Conservation (phyloP, 2,113 vertebrate species). For the Cyprinus carpio region DNA sequence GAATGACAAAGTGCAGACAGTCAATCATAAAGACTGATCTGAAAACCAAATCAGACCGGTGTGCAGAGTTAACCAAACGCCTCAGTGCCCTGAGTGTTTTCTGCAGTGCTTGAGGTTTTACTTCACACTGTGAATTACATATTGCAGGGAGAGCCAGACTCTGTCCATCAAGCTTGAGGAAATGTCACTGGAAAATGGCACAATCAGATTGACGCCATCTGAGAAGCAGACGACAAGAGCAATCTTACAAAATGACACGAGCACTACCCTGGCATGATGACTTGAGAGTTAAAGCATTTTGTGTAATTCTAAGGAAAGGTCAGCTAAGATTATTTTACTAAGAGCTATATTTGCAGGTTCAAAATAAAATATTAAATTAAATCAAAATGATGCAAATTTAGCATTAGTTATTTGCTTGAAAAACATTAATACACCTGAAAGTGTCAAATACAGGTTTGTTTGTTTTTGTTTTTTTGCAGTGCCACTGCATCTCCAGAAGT, state of each 20-base stretch:
- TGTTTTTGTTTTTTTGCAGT: neutral
- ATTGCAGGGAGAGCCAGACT: neutral
- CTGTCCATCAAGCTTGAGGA: conserved; percentile 30
- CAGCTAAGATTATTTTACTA: neutral
- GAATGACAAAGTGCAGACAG: conserved; percentile 4
- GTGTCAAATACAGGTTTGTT: neutral
- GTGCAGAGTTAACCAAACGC: neutral
- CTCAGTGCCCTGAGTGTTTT: neutral
- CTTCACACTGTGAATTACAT: conserved; percentile 22
- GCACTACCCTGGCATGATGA: neutral
- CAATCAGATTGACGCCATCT: neutral
- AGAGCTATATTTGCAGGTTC: neutral
- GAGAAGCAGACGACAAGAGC: neutral
- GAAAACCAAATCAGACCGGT: conserved; percentile 10
- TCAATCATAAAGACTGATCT: neutral
- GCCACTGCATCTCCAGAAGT: neutral
- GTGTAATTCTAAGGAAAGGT: neutral
- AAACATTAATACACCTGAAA: neutral
- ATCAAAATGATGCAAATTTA: neutral
- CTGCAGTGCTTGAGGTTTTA: neutral
- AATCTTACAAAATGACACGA: conserved; percentile 18
- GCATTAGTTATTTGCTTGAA: neutral
- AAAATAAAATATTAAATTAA: neutral
- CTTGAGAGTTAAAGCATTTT: neutral
- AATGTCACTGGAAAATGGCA: conserved; percentile 33